Evolutionary conservation across 2,797 vertebrate species (phyloP).

Genomic region (Decapterus maruadsi): DNA sequence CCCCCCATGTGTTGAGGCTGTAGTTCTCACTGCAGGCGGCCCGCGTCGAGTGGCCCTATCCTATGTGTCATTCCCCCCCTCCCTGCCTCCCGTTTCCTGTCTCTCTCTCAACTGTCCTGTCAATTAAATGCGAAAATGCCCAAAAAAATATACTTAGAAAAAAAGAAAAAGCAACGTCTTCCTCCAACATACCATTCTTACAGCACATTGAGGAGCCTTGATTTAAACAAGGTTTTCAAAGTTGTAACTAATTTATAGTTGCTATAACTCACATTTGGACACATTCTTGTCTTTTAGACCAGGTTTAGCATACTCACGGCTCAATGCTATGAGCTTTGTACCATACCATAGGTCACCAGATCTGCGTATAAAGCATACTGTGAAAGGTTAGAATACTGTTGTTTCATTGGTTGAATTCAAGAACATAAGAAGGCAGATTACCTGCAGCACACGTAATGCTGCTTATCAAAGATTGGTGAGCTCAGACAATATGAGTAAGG

Average conservation of each 20-base stretch:
- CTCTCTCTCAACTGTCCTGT: too few relatives aligned
- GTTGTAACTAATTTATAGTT: not conserved
- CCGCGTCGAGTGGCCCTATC: too few relatives aligned
- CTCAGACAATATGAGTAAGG: not conserved
- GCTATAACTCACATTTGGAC: not conserved
- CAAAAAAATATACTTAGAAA: too few relatives aligned
- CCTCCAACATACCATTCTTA: not conserved
- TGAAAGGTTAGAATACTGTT: not conserved
- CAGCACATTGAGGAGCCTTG: not conserved
- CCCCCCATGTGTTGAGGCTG: too few relatives aligned
- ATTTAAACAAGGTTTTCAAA: not conserved
- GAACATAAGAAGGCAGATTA: constrained; percentile 3
- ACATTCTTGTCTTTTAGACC: not conserved
- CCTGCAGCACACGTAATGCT: not conserved
- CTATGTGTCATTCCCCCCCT: too few relatives aligned
- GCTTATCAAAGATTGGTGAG: constrained; percentile 1
- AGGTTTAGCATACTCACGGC: not conserved
- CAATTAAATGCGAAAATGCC: too few relatives aligned
- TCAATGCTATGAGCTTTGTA: not conserved
- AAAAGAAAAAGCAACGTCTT: constrained; percentile 6
- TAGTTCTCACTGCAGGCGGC: too few relatives aligned
- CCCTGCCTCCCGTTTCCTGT: too few relatives aligned
- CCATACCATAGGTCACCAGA: not conserved
- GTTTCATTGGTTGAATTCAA: not conserved
- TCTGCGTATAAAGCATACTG: not conserved